Evolutionary conservation across 2,113 vertebrate species (phyloP).

Genomic region (Vulpes lagopus): DNA sequence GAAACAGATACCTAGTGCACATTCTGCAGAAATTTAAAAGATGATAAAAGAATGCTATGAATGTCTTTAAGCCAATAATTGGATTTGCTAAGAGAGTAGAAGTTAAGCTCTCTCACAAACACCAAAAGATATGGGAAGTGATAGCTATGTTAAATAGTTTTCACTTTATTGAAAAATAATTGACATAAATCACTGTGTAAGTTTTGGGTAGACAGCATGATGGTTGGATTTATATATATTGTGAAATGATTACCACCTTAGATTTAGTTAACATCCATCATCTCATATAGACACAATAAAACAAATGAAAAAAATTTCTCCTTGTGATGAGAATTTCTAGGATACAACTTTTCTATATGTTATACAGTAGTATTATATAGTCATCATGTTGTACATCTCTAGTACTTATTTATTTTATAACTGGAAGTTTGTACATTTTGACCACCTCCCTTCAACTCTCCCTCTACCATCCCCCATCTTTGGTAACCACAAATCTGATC

Average conservation of each 20-base stretch:
- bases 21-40: slow-evolving; percentile 48
- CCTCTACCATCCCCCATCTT: background rate
- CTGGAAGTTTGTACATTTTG: background rate
- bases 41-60: background rate
- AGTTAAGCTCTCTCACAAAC: background rate
- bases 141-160: background rate
- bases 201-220: background rate
- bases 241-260: background rate
- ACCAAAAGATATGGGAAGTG: background rate
- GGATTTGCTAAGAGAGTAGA: background rate
- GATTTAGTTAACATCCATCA: background rate
- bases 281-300: background rate
- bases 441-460: background rate
- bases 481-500: background rate
- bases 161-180: background rate
- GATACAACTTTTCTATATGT: background rate
- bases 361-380: background rate
- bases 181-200: background rate
- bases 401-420: background rate
- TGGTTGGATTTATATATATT: background rate
- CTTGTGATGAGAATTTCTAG: background rate
- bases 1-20: background rate
- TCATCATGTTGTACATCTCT: background rate
- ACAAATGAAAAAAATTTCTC: background rate
- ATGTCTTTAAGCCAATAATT: background rate